These are phyloP conservation scores for Meleagris gallopavo DNA, from an alignment of 2,113 vertebrate species.

Conservation along the genomic window DNA sequence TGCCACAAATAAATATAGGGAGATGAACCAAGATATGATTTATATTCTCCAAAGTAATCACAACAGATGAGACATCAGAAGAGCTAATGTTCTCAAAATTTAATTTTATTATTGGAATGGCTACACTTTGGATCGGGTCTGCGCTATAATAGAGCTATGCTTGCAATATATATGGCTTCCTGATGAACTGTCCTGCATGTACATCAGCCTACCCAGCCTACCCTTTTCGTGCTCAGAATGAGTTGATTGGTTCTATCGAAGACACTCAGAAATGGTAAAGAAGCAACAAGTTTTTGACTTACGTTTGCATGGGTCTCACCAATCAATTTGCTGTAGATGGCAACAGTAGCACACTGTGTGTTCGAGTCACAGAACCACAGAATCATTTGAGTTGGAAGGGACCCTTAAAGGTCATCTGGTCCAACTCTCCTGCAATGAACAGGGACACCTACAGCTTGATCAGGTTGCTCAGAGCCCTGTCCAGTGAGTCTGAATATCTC, in stretches of 20 bases:
- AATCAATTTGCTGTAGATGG: not conserved
- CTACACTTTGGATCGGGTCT: not conserved
- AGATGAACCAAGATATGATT: not conserved
- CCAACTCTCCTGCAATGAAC: too few relatives aligned
- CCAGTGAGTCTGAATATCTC: too few relatives aligned
- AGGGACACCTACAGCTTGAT: too few relatives aligned
- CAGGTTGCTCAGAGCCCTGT: too few relatives aligned
- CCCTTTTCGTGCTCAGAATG: not conserved
- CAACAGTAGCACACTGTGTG: not conserved
- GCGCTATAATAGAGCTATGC: not conserved
- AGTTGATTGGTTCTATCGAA: not conserved
- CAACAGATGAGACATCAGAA: conserved; percentile 12
- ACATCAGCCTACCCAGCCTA: not conserved
- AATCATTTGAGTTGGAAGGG: too few relatives aligned
- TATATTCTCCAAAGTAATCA: conserved; percentile 28
- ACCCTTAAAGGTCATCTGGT: too few relatives aligned
- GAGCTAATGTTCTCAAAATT: conserved; percentile 21
- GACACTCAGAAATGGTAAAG: not conserved
- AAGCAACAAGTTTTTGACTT: not conserved
- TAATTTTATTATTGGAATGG: not conserved
- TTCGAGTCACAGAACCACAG: too few relatives aligned
- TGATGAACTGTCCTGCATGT: not conserved
- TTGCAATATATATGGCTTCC: not conserved
- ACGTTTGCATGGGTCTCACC: not conserved
- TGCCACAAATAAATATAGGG: not conserved